Conservation (phyloP, 2,888 invertebrate genomes). For the Scaptomyza caliginosa region DNA sequence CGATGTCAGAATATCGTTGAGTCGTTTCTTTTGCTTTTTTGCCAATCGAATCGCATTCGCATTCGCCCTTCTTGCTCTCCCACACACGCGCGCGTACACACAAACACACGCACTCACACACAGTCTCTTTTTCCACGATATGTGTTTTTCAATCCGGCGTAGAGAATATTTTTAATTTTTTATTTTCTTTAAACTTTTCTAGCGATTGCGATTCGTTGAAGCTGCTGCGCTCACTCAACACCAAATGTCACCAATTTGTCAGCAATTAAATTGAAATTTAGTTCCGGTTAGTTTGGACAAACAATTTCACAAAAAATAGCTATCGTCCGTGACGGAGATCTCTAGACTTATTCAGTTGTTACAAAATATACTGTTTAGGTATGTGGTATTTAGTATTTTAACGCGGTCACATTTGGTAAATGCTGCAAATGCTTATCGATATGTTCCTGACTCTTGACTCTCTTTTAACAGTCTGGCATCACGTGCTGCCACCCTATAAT, state of each 20-base stretch:
- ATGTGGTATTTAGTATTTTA: slow-evolving; percentile 4
- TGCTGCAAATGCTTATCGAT: not conserved
- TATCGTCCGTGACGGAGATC: slow-evolving; percentile 23
- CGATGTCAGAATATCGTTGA: slow-evolving; percentile 47
- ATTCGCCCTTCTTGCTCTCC: slow-evolving; percentile 20
- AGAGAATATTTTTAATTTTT: slow-evolving; percentile 2
- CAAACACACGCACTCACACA: slow-evolving; percentile 1
- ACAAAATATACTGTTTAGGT: slow-evolving; percentile 17
- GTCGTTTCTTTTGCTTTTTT: slow-evolving; percentile 33
- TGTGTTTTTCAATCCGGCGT: slow-evolving; percentile 27
- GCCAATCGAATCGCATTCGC: slow-evolving; percentile 47
- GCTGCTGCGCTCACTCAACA: slow-evolving; percentile 7
- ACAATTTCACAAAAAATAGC: slow-evolving; percentile 29
- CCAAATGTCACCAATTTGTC: slow-evolving; percentile 7
- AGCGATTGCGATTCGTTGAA: slow-evolving; percentile 4
- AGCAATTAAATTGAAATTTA: slow-evolving; percentile 12
- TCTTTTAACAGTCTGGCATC: slow-evolving; percentile 18
- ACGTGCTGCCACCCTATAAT: not conserved
- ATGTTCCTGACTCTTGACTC: not conserved
- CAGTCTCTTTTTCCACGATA: slow-evolving; percentile 7
- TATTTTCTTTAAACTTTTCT: not conserved
- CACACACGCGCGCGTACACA: not conserved
- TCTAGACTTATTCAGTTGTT: slow-evolving; percentile 8
- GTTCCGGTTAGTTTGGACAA: slow-evolving; percentile 44
- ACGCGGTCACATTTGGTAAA: slow-evolving; percentile 18